These are phyloP conservation scores for Amphiprion percula DNA, from an alignment of 2,113 vertebrate genomes.

Conservation along the genomic window DNA sequence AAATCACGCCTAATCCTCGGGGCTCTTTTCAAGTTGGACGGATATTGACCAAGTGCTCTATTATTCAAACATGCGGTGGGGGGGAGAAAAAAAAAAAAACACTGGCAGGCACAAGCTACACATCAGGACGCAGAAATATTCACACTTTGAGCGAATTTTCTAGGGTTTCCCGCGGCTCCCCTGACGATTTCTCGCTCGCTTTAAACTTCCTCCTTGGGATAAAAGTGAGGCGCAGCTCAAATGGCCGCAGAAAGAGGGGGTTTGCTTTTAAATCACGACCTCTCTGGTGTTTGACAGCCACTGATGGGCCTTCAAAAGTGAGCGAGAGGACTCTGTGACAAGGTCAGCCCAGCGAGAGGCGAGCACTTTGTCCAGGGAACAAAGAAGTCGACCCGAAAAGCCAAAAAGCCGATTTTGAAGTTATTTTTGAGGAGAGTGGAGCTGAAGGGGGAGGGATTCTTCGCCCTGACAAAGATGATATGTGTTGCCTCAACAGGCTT, in stretches of 20 bases:
- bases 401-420: slow-evolving; percentile 28
- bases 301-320: slow-evolving; percentile 61
- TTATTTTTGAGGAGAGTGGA: slow-evolving; percentile 30
- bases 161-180: not conserved
- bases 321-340: slow-evolving; percentile 38
- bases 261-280: slow-evolving; percentile 37
- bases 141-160: slow-evolving; percentile 17
- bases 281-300: slow-evolving; percentile 61
- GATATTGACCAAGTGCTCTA: slow-evolving; percentile 67
- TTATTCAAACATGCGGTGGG: slow-evolving; percentile 49
- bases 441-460: slow-evolving; percentile 20
- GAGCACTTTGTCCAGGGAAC: slow-evolving; percentile 49
- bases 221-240: slow-evolving; percentile 19
- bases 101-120: not conserved
- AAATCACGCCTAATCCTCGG: slow-evolving; percentile 73
- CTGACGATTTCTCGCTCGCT: slow-evolving; percentile 35
- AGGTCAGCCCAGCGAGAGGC: slow-evolving; percentile 56
- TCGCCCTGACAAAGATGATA: slow-evolving; percentile 42
- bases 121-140: not conserved
- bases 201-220: slow-evolving; percentile 39
- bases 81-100: not conserved
- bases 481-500: slow-evolving; percentile 8
- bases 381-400: slow-evolving; percentile 40
- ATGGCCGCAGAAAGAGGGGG: slow-evolving; percentile 20
- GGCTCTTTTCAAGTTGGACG: slow-evolving; percentile 36